Conservation (phyloP, 2,888 invertebrate genomes). For the Meghimatium bilineatum region DNA sequence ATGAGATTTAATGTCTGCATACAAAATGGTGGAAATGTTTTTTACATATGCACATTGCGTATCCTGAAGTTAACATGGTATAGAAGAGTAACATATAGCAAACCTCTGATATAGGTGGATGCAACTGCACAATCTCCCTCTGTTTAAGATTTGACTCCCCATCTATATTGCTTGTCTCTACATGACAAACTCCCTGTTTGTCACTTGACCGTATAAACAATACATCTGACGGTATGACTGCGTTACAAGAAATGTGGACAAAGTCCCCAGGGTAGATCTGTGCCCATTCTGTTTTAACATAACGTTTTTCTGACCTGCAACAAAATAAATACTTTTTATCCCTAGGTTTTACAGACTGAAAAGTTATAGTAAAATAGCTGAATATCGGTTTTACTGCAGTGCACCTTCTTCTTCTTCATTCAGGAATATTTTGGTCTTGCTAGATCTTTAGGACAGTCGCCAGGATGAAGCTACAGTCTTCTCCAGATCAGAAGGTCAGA, state of each 20-base stretch:
- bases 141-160: constrained; percentile 97
- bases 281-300: constrained; percentile 89
- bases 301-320: constrained; percentile 60
- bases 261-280: constrained; percentile 94
- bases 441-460: too few relatives aligned
- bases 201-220: constrained; percentile 92
- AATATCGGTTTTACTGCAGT: too few relatives aligned
- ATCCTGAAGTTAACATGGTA: too few relatives aligned
- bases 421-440: too few relatives aligned
- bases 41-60: too few relatives aligned
- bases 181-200: constrained; percentile 90
- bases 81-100: neutral
- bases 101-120: constrained; percentile 83
- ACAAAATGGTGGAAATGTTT: too few relatives aligned
- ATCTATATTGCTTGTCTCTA: constrained; percentile 97
- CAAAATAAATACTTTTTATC: neutral
- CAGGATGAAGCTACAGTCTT: too few relatives aligned
- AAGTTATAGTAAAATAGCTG: too few relatives aligned
- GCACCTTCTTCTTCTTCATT: too few relatives aligned
- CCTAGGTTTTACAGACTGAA: too few relatives aligned
- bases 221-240: constrained; percentile 96
- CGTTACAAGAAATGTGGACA: constrained; percentile 96
- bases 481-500: too few relatives aligned
- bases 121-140: constrained; percentile 88
- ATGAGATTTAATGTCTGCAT: too few relatives aligned